Base-by-base conservation (phyloP, 2,888 invertebrate species). In the Sceliomorpha sp. region DNA sequence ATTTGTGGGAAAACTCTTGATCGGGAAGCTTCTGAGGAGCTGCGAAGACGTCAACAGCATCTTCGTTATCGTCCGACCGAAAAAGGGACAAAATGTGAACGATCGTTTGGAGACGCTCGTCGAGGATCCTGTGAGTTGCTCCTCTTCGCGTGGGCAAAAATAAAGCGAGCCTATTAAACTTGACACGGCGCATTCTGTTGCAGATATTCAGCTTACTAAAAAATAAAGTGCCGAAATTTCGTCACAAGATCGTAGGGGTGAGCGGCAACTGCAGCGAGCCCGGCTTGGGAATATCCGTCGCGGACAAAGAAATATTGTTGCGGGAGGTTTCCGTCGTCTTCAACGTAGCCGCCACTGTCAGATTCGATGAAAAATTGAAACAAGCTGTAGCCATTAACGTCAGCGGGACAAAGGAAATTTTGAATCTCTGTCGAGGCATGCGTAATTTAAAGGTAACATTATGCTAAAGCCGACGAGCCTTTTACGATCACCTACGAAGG, bases 291-390 rank as follows among this genome's bases (percentile, higher is more conserved):
- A 87, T 94, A 17, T 91, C 90, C 0, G 82, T 91, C 0, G 88
- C 89, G 3, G 93, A 94, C 78, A 91, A 93, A 72, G 90, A 91
- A 75, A 90, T 89, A 66, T 87, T 94, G 1, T 89, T 89, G 0
- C 91, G 92, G 2, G 92, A 94, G 85, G 92, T 95, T 13, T 87
- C 81, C 0, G 89, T 93, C 15, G 91, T 92, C 47, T 94, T 98
- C 87, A 97, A 98, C 83, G 94, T 94, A 5, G 98, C 98, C 0
- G 98, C 98, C 0, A 98, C 98, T 0, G 95, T 98, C 2, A 92
- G 93, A 79, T 97, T 97, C 79, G 95, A 96, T 85, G 97, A 97
- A 82, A 93, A 93, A 39, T 89, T 97, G 0, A 91, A 93, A 83
- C 89, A 93, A 1, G 95, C 97, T 0, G 91, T 95, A 36, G 91